A percentile compares a stretch with the other conserved stretches of the same genome.
These are phyloP conservation scores for Eristalis arbustorum DNA, from an alignment of 2,888 invertebrate species.

Conservation along the genomic window DNA sequence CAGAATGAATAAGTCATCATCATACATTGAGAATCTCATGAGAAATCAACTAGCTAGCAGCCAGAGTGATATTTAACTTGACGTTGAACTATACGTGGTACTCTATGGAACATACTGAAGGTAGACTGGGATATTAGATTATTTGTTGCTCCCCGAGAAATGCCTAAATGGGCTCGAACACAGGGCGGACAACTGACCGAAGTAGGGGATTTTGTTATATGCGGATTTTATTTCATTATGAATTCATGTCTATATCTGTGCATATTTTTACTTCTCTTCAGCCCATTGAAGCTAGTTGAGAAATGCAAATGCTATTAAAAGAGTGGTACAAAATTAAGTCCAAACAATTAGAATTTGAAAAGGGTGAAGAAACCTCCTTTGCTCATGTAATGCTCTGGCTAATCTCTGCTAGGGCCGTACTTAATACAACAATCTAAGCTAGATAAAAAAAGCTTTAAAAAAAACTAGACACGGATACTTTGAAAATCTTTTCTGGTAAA, in stretches of 20 bases:
- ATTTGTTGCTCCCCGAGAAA: not conserved
- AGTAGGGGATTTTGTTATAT: not conserved
- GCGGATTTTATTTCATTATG: not conserved
- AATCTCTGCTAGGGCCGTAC: no score
- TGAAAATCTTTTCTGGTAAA: no score
- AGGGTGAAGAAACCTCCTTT: no score
- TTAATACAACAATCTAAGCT: no score
- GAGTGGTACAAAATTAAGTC: no score
- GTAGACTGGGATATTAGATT: not conserved
- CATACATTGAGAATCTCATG: not conserved
- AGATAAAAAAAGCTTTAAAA: no score
- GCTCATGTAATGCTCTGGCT: no score
- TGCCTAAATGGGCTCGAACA: not conserved
- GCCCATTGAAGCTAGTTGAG: no score
- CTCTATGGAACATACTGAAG: not conserved
- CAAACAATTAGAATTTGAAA: no score
- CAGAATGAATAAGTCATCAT: not conserved
- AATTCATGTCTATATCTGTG: not conserved
- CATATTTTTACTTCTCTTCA: no score
- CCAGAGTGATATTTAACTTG: not conserved
- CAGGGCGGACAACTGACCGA: not conserved
- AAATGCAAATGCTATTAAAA: no score
- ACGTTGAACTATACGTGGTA: not conserved
- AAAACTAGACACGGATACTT: no score
- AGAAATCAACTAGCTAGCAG: not conserved